Evolutionary conservation across 2,797 vertebrate genomes (phyloP).

Genomic region (Peromyscus nudipes): DNA sequence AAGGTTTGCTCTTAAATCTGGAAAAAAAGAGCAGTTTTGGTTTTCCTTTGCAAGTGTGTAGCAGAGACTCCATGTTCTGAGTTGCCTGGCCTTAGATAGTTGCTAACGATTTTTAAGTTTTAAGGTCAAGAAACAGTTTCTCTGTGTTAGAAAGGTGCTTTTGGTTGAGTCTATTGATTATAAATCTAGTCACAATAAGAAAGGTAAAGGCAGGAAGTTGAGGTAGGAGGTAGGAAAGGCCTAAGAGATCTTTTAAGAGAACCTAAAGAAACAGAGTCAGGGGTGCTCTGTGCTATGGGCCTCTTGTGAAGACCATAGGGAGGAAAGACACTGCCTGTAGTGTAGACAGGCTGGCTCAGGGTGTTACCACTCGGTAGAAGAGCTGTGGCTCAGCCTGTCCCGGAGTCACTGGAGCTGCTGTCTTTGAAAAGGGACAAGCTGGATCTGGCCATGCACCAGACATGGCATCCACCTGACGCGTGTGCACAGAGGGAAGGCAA

Average conservation of each 20-base stretch:
- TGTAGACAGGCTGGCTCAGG: neutral
- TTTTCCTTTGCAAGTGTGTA: neutral
- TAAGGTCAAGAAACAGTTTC: conserved; percentile 5
- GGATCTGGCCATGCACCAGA: neutral
- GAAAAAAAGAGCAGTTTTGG: neutral
- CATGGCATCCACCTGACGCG: neutral
- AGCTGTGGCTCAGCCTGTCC: neutral
- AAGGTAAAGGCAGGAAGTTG: neutral
- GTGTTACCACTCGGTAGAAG: too few relatives aligned
- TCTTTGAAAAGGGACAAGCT: neutral
- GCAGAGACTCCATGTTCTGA: neutral
- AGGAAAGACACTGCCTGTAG: neutral
- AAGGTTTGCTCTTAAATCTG: neutral
- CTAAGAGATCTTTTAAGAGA: neutral
- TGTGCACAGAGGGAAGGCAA: neutral
- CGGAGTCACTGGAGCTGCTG: neutral
- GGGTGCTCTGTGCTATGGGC: neutral
- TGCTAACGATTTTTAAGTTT: conserved; percentile 5
- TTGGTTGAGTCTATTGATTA: neutral
- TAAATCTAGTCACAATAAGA: neutral
- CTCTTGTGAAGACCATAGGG: neutral
- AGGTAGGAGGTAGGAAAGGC: neutral
- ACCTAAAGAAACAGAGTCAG: neutral
- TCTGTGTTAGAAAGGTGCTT: neutral
- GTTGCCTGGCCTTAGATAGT: neutral